phyloP scores from a whole-genome alignment of 2,113 vertebrate species.

The Gavialis gangeticus region DNA sequence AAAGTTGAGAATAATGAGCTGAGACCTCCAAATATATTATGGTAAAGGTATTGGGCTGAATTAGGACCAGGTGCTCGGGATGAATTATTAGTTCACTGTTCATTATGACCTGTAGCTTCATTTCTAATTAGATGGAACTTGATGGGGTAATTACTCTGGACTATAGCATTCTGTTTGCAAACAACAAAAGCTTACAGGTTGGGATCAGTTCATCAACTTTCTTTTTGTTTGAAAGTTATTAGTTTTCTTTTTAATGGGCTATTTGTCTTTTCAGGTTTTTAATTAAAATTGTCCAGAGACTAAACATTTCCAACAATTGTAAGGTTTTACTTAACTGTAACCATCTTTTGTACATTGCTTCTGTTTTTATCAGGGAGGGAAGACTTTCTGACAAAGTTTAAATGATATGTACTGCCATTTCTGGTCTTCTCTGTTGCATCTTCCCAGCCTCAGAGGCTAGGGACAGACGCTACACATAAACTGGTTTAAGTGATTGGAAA shows the following conservation, averaged over 20 bases:
- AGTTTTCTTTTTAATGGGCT: constrained; percentile 62
- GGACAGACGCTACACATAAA: rapidly evolving
- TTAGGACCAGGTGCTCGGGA: constrained; percentile 58
- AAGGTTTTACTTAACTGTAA: constrained; percentile 1
- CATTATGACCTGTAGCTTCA: constrained; percentile 64
- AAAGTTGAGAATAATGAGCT: constrained; percentile 58
- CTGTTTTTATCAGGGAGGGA: not conserved
- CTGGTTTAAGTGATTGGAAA: too few species aligned
- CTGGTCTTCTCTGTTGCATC: not conserved
- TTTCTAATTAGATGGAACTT: constrained; percentile 78
- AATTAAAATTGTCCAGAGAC: constrained; percentile 46
- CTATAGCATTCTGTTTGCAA: constrained; percentile 77
- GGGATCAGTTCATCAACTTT: constrained; percentile 64
- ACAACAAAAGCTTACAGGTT: constrained; percentile 70
- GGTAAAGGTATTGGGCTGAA: constrained; percentile 65
- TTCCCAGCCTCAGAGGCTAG: not conserved
- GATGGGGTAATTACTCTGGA: constrained; percentile 78
- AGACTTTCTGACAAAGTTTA: not conserved
- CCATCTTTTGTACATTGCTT: not conserved
- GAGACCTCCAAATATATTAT: constrained; percentile 63
- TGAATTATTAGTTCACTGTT: constrained; percentile 73
- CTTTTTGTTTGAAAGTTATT: constrained; percentile 63
- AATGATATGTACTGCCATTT: not conserved
- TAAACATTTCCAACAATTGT: not conserved
- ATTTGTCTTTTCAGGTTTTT: constrained; percentile 60